Conservation (phyloP, 1,140 invertebrate genomes). For the Temnothorax nylanderi region DNA sequence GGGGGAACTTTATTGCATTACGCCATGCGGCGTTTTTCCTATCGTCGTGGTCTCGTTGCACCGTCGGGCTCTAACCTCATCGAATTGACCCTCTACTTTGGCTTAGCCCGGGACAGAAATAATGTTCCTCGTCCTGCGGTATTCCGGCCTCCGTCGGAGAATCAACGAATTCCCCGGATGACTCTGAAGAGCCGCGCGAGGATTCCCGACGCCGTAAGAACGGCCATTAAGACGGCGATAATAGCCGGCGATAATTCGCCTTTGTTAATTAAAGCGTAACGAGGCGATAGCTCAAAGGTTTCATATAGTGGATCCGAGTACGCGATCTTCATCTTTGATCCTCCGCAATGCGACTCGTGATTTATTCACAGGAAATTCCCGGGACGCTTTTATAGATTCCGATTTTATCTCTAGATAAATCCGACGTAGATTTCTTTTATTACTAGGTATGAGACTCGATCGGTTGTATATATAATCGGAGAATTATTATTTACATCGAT, state of each 20-base stretch:
- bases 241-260: conserved; percentile 69
- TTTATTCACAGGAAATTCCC: conserved; percentile 55
- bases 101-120: conserved; percentile 39
- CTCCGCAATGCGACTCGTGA: conserved; percentile 54
- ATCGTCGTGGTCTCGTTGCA: conserved; percentile 66
- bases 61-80: conserved; percentile 28
- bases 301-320: conserved; percentile 42
- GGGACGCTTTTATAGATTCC: conserved; percentile 30
- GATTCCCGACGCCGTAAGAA: conserved; percentile 69
- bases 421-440: conserved; percentile 23
- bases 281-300: conserved; percentile 60
- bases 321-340: conserved; percentile 57
- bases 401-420: conserved; percentile 43
- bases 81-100: conserved; percentile 63
- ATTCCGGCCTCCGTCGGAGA: conserved; percentile 45
- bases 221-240: conserved; percentile 68
- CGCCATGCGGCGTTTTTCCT: conserved; percentile 79
- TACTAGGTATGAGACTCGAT: not conserved
- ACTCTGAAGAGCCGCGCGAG: conserved; percentile 66
- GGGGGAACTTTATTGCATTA: conserved; percentile 82
- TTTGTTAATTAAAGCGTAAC: conserved; percentile 68
- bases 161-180: conserved; percentile 73
- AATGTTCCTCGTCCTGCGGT: conserved; percentile 38
- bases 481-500: not conserved
- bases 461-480: not conserved